Conservation (phyloP, 2,113 vertebrate genomes). For the Pangasianodon hypophthalmus region DNA sequence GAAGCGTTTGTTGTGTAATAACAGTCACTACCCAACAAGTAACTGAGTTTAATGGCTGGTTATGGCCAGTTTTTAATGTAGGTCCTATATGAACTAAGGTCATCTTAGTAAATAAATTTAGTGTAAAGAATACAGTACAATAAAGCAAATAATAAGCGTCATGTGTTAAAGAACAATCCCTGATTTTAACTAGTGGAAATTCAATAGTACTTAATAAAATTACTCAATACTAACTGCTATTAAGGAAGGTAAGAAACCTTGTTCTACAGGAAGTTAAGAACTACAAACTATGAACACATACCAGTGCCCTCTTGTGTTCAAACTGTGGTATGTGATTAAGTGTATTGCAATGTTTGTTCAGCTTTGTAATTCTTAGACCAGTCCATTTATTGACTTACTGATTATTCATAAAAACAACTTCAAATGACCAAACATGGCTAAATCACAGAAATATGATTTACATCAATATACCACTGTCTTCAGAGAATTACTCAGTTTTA, state of each 20-base stretch:
- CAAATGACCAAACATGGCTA: neutral
- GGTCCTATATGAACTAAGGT: neutral
- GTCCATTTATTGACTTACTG: neutral
- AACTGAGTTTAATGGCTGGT: neutral
- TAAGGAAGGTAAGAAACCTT: neutral
- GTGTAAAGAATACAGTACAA: neutral
- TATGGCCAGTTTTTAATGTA: neutral
- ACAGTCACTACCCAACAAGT: neutral
- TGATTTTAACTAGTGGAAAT: neutral
- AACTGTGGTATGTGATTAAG: neutral
- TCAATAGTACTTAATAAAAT: neutral
- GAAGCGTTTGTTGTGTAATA: neutral
- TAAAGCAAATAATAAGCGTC: neutral
- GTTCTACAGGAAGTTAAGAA: neutral
- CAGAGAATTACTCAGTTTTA: slow-evolving; percentile 58
- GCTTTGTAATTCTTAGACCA: neutral
- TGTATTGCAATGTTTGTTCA: neutral
- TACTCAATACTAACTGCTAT: neutral
- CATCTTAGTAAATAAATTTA: neutral
- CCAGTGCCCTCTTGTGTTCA: slow-evolving; percentile 35
- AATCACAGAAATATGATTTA: neutral
- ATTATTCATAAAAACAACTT: neutral
- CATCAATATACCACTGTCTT: neutral
- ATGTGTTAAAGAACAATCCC: neutral
- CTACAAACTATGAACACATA: neutral